A percentile compares a stretch with the other conserved stretches of the same genome.
phyloP scores from a whole-genome alignment of 1,140 invertebrate genomes.

The Atta cephalotes region DNA sequence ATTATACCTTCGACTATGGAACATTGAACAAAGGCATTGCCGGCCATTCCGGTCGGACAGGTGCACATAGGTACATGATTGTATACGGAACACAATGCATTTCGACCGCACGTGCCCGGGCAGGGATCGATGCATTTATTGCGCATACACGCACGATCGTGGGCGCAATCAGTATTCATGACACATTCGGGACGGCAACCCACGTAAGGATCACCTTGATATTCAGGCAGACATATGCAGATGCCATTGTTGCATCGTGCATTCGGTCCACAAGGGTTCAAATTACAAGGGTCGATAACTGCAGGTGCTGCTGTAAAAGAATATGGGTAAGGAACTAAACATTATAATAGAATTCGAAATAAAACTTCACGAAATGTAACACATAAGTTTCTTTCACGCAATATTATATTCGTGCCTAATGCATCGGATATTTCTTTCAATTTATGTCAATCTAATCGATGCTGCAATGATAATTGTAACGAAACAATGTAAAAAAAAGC shows the following conservation, averaged over 20 bases:
- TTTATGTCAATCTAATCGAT: neutral
- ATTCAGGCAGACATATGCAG: constrained; percentile 86
- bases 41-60: constrained; percentile 90
- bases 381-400: neutral
- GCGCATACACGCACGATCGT: constrained; percentile 82
- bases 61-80: constrained; percentile 91
- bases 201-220: constrained; percentile 87
- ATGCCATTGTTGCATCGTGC: constrained; percentile 87
- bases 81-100: constrained; percentile 91
- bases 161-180: constrained; percentile 83
- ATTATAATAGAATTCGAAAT: neutral
- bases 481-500: neutral
- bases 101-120: constrained; percentile 88
- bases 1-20: constrained; percentile 82
- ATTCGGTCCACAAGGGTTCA: constrained; percentile 88
- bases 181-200: constrained; percentile 85
- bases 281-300: constrained; percentile 83
- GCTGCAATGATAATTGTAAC: neutral
- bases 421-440: neutral
- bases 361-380: neutral
- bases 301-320: constrained; percentile 61
- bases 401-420: neutral
- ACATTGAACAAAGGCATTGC: constrained; percentile 88
- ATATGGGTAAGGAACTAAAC: neutral
- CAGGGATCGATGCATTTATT: constrained; percentile 84